Percentiles rank a stretch among this genome's conserved stretches.
These are phyloP conservation scores for Morpho helenor DNA, from an alignment of 2,888 invertebrate genomes.

Conservation along the genomic window DNA sequence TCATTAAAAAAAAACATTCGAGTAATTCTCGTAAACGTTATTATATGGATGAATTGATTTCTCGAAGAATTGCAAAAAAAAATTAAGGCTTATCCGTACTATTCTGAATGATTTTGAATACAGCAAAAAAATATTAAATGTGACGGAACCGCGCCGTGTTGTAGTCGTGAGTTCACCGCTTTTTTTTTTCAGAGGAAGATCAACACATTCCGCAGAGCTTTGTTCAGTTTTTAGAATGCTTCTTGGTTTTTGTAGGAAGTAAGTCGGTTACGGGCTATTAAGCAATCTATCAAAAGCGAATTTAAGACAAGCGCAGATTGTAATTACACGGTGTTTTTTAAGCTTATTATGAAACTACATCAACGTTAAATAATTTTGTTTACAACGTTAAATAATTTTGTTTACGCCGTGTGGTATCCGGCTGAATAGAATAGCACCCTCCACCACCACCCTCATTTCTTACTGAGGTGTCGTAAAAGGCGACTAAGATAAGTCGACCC, in stretches of 20 bases:
- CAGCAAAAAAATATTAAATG: conserved; percentile 32
- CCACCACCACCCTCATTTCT: too few species aligned
- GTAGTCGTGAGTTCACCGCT: conserved; percentile 53
- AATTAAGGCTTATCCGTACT: conserved; percentile 9
- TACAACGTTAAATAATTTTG: too few species aligned
- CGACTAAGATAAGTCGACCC: too few species aligned
- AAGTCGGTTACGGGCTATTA: conserved; percentile 11
- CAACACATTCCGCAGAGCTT: conserved; percentile 42
- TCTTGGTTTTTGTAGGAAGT: conserved; percentile 21
- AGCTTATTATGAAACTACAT: neutral
- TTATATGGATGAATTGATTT: too few species aligned
- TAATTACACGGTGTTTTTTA: conserved; percentile 4
- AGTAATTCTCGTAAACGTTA: too few species aligned
- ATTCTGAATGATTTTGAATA: conserved; percentile 32
- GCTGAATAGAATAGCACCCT: too few species aligned
- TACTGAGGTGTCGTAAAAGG: too few species aligned
- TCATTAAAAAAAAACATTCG: too few species aligned
- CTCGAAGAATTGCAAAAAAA: neutral
- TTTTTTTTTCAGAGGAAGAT: conserved; percentile 49
- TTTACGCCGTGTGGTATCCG: too few species aligned
- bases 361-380: too few species aligned
- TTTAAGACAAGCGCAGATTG: neutral
- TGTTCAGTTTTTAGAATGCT: conserved; percentile 20
- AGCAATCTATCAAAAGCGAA: conserved; percentile 7
- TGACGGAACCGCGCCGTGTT: conserved; percentile 39